These are phyloP conservation scores for Synanthedon formicaeformis DNA, from an alignment of 2,888 invertebrate genomes.

Conservation along the genomic window DNA sequence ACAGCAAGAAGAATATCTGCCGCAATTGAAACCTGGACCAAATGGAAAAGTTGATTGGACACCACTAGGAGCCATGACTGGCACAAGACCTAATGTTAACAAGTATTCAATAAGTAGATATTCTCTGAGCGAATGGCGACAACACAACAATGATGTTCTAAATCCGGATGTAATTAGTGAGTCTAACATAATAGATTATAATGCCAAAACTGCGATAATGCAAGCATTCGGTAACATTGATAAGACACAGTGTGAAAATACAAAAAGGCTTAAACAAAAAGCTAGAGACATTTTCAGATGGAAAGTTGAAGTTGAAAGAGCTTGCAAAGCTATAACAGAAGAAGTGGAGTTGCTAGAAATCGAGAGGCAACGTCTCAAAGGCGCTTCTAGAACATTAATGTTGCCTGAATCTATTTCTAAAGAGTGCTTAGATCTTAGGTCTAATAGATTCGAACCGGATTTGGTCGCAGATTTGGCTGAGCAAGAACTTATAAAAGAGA, in stretches of 20 bases:
- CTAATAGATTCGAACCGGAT: constrained; percentile 78
- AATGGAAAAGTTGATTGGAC: constrained; percentile 82
- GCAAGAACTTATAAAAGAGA: constrained; percentile 81
- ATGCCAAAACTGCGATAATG: constrained; percentile 73
- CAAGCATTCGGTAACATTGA: constrained; percentile 75
- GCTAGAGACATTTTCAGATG: constrained; percentile 78
- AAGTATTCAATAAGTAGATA: constrained; percentile 81
- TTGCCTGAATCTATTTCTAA: constrained; percentile 81
- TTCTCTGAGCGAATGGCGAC: constrained; percentile 80
- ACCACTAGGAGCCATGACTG: constrained; percentile 76
- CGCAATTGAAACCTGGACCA: constrained; percentile 71
- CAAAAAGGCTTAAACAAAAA: constrained; percentile 73
- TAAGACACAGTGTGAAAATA: constrained; percentile 77
- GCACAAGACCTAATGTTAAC: constrained; percentile 80
- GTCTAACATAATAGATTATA: constrained; percentile 71
- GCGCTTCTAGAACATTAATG: constrained; percentile 75
- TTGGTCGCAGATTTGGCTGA: constrained; percentile 81
- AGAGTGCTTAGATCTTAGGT: constrained; percentile 79
- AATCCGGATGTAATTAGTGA: constrained; percentile 61
- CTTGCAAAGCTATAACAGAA: constrained; percentile 75
- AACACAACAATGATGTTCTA: constrained; percentile 67
- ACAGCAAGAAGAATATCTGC: constrained; percentile 30
- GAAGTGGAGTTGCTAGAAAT: constrained; percentile 78
- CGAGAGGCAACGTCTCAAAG: constrained; percentile 76
- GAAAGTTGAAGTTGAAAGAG: constrained; percentile 80